Base-by-base conservation (phyloP, 1,140 invertebrate genomes). In the Caenorhabditis latens region DNA sequence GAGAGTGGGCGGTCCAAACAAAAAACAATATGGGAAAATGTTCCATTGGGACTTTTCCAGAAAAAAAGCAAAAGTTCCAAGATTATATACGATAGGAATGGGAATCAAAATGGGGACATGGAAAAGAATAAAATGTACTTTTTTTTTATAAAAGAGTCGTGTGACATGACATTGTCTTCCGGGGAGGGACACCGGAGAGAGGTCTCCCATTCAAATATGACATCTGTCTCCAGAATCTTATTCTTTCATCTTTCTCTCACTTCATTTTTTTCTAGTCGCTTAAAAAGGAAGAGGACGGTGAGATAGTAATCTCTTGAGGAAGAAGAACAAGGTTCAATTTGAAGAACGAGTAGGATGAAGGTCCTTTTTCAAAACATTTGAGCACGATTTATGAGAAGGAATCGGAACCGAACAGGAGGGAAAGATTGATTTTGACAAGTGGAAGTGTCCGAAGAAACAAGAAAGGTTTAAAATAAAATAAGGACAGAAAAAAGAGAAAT, bases 181-280 rank as follows among this genome's bases (percentile, higher is more conserved):
- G 71, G 71, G 71, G n/a, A 11, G 24, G 61, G 13, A 9, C 65
- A 16, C 58, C 58, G n/a, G 21, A 63, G 14, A 3, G 9, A n/a
- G 50, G 32, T 32, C n/a, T 32, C 71, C 43, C 46, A 79, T 79
- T 79, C 71, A 50, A 48, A 79, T 79, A 79, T 79, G 71, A 79
- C 71, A 79, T 79, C 71, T 79, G 71, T 79, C 71, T 79, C 46
- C 71, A 79, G 71, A 79, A 79, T 79, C 71, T 79, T 79, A 79
- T 79, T 79, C 71, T 79, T 79, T 79, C 46, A 79, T 79, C 71
- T 79, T 79, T 53, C 43, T 79, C n/a, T 53, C 46, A 79, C 71
- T 53, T 46, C 46, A 79, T 79, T 79, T 79, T 79, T 79, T 79
- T n/a, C 7, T 21, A 16, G 14, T 53, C n/a, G 11, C 40, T n/a